Base-by-base conservation (phyloP, 2,888 invertebrate genomes). In the Steinernema carpocapsae region DNA sequence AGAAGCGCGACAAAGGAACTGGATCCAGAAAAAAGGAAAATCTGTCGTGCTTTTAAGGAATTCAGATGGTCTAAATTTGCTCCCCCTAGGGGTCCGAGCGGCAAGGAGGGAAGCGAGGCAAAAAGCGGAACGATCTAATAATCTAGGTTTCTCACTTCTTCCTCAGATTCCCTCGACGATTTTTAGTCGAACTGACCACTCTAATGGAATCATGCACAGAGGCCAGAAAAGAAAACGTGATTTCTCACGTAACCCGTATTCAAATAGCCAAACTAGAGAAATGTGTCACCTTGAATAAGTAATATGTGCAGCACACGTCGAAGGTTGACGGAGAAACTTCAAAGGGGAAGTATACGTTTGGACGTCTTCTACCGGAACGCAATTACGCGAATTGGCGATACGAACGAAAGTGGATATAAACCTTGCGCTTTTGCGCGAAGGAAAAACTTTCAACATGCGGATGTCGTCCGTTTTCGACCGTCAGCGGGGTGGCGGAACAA, bases 401-500 rank as follows among this genome's bases (percentile, higher is more conserved):
- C 52, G 52, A 52, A 19, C 17, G 64, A 32, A 32, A 64, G 64
- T 26, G 64, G 29, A 32, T 26, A 64, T 14, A 37, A 32, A 64
- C 29, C 19, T 17, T 29, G 64, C n/a, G 32, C 12, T 12, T 4
- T 14, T 19, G 48, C 56, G 56, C 56, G 26, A 14, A 17, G 32
- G 64, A 17, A 24, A 64, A 64, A 64, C 64, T 64, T 64, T 64
- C 64, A 37, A 64, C 64, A 64, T 1, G 17, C 64, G 64, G 29
- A 37, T 64, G 64, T 64, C 64, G 64, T 32, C 26, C 64, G 32
- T 64, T 64, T 64, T 64, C 32, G 37, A 37, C 19, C 64, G 32
- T 12, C 19, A 29, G 64, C 64, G 64, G 29, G n/a, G 26, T 37
- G 37, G 37, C 37, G 37, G 37, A 37, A 64, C 64, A 64, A 64